Percentiles rank a stretch among this genome's conserved stretches.
Conservation (phyloP, 2,113 vertebrate species). For the Burhinus bistriatus region DNA sequence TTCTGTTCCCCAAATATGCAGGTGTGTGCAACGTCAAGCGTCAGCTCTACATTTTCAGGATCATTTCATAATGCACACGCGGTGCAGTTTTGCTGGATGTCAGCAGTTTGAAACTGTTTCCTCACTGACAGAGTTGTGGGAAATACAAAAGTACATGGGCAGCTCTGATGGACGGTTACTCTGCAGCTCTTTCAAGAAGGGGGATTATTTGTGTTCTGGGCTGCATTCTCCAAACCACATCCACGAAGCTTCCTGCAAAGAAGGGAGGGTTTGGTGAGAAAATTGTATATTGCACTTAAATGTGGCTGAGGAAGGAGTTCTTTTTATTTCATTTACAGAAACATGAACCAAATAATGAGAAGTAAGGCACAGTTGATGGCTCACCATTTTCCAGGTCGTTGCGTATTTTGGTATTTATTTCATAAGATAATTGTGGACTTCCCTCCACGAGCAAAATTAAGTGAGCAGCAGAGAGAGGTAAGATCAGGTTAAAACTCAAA, state of each 20-base stretch:
- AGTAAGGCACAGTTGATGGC: not conserved
- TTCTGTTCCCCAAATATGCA: conserved; percentile 45
- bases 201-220: not conserved
- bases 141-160: not conserved
- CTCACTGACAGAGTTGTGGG: not conserved
- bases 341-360: not conserved
- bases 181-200: not conserved
- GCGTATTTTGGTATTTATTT: not conserved
- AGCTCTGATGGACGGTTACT: not conserved
- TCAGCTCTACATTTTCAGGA: conserved; percentile 49
- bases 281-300: not conserved
- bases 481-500: conserved; percentile 5
- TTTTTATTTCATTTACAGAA: not conserved
- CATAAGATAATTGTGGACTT: not conserved
- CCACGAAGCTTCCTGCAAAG: not conserved
- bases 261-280: not conserved
- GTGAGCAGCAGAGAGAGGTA: not conserved
- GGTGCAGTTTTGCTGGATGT: conserved; percentile 28
- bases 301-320: not conserved
- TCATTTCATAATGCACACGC: conserved; percentile 14
- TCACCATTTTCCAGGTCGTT: not conserved
- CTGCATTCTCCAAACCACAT: not conserved
- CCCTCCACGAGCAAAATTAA: not conserved
- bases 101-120: conserved; percentile 13
- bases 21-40: conserved; percentile 46